Evolutionary conservation across 2,113 vertebrate genomes (phyloP).

Genomic region (Macrotis lagotis): DNA sequence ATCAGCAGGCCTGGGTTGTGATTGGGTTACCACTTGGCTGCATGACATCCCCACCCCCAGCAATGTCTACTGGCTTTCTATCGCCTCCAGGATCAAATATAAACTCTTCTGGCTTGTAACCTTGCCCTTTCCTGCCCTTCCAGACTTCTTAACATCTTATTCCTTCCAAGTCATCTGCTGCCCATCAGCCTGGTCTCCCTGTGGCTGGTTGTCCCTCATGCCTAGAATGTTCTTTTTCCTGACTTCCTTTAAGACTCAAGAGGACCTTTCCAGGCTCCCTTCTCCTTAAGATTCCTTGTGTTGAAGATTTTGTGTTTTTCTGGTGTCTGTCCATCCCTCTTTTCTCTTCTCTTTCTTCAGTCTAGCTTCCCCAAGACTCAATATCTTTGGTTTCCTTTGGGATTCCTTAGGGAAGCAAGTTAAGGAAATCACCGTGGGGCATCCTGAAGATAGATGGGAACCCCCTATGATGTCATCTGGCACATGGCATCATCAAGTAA

Average conservation of each 20-base stretch:
- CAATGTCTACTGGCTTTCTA: not conserved
- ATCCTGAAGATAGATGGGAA: not conserved
- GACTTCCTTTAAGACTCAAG: not conserved
- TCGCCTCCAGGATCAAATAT: not conserved
- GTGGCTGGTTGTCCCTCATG: too few species aligned
- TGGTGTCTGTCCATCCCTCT: not conserved
- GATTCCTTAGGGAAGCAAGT: not conserved
- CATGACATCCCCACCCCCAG: not conserved
- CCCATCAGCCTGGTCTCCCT: not conserved
- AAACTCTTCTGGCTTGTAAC: not conserved
- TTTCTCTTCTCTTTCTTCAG: conserved; percentile 14
- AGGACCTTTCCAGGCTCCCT: not conserved
- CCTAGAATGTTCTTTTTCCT: not conserved
- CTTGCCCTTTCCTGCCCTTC: not conserved
- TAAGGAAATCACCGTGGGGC: not conserved
- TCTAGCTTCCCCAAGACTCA: not conserved
- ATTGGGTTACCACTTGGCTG: not conserved
- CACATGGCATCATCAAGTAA: not conserved
- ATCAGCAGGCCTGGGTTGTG: not conserved
- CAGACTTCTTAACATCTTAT: not conserved
- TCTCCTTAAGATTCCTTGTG: not conserved
- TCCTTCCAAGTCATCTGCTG: not conserved
- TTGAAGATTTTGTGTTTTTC: not conserved
- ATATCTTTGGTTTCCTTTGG: not conserved
- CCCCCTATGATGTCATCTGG: not conserved